Evolutionary conservation across 2,888 invertebrate species (phyloP), one percentile per base, ranked within the genome.

Genomic region (Horisme vitalbata): DNA sequence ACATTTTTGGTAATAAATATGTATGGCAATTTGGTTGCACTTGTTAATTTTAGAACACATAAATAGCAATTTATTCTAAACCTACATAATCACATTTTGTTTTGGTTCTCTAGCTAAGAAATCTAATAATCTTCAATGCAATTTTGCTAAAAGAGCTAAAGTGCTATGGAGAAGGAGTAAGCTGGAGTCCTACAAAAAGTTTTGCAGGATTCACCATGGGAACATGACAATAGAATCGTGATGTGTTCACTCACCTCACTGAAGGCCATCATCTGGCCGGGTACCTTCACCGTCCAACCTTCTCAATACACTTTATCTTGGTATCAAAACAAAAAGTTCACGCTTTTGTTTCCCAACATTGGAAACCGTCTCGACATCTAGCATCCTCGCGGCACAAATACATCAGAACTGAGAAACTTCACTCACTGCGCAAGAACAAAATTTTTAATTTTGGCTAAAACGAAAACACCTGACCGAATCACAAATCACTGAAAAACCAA

Each of bases 201-300:
- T 51, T 35, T 35, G 7, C 12, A 28, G 9, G 34, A 35, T 49
- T 49, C 26, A 26, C 33, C 33, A 30, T 45, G 36, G 24, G 33
- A 50, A 45, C 20, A 36, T 43, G 32, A 59, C 52, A 54, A 54
- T 55, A 48, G 41, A 52, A 34, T 23, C 32, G 30, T 18, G 55
- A 58, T 55, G 57, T 55, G 69, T 61, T 67, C 62, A 88, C 92
- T 91, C 83, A 94, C 94, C 93, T 94, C 93, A 92, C 93, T 93
- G 92, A 93, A 94, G 93, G 94, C 93, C 94, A 94, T 94, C 79
- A 90, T 92, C 91, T 79, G 88, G 86, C 90, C 87, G 90, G 85
- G 81, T 81, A 89, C 83, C 83, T 86, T 82, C 85, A 83, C 85
- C 84, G 78, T 83, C 85, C 87, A 82, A 89, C 88, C 89, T 87